A percentile compares a stretch with the other conserved stretches of the same genome.
phyloP scores from a whole-genome alignment of 2,797 vertebrate species.

The Falco columbarius region DNA sequence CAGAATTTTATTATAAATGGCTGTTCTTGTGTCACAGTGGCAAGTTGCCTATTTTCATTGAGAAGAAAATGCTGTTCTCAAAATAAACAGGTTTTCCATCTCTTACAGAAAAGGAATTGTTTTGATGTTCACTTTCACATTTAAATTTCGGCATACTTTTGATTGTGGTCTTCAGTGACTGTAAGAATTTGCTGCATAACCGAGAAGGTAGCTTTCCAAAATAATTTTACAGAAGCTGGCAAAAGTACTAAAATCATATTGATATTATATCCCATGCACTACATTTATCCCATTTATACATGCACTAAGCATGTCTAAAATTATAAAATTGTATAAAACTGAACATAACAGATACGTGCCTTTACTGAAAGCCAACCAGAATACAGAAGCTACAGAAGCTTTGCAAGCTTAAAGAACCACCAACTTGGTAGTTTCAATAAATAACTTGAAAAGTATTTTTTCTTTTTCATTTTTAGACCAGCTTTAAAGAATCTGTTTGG shows the following conservation, averaged over 20 bases:
- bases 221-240: not conserved
- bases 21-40: conserved; percentile 28
- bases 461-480: not conserved
- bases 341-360: not conserved
- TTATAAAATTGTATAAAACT: not conserved
- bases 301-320: not conserved
- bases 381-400: not conserved
- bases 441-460: not conserved
- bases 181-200: not conserved
- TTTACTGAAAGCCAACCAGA: not conserved
- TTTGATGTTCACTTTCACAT: not conserved
- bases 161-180: not conserved
- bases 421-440: not conserved
- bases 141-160: conserved; percentile 1
- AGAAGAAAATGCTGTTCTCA: conserved; percentile 17
- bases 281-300: no score
- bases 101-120: conserved; percentile 25
- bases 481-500: not conserved
- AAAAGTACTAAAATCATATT: not conserved
- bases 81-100: conserved; percentile 25
- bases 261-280: not conserved
- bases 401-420: not conserved
- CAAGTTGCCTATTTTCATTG: conserved; percentile 45
- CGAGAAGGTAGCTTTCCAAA: not conserved
- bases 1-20: not conserved